Evolutionary conservation across 2,888 invertebrate species (phyloP), one percentile per base, ranked within the genome.

Genomic region (Andrena fulva): DNA sequence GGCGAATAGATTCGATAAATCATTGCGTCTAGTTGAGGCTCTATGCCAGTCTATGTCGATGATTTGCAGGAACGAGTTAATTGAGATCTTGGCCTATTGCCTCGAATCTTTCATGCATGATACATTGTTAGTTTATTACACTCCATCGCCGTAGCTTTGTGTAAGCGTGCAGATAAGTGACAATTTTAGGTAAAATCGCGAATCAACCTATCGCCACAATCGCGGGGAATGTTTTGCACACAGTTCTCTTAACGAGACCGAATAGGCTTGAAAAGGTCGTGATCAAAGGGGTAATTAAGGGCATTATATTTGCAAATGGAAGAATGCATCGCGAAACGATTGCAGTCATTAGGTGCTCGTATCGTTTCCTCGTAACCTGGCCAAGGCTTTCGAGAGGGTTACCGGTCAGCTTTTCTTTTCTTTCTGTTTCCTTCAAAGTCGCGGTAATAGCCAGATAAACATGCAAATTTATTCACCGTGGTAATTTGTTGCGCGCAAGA

Each of bases 401-500:
- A 20, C 68, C 29, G 33, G 63, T 62, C 69, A 29, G 35, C 59
- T 73, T 69, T 64, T 74, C 63, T 73, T 77, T 72, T 71, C 42
- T 33, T 48, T 73, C 64, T 72, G 54, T 27, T 31, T 78, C 66
- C 33, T 56, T 56, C 70, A 76, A 77, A 83, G 74, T 78, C 80
- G 62, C 69, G 68, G 68, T 80, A 83, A 83, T 86, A 75, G 50
- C 68, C 76, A 54, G 84, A 84, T 86, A 86, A 85, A 80, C 75
- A 86, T 86, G 85, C 75, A 86, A 87, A 86, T 87, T 76, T 77
- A 72, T 80, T 77, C 80, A 35, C 62, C 70, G 68, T n/a, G 52
- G 76, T 80, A 80, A 86, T 76, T 83, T 71, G 71, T 75, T 67
- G 86, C 80, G 73, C 75, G 82, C 78, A 74, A 75, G 81, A 66